Evolutionary conservation across 2,888 invertebrate species (phyloP), one percentile per base, ranked within the genome.

Genomic region (Himalopsyche japonica): DNA sequence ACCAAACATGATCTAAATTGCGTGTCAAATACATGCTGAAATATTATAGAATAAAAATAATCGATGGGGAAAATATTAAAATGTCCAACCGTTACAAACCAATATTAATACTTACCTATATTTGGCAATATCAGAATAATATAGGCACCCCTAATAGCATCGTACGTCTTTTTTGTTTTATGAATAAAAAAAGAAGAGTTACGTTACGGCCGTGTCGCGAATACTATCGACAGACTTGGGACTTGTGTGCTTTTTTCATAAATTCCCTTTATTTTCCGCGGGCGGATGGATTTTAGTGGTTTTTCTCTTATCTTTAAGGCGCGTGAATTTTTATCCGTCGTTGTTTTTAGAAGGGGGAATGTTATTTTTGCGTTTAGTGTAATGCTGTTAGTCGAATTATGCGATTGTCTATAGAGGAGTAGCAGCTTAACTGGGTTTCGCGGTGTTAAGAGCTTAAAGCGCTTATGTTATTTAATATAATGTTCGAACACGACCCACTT

Each of bases 121-220:
- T 57, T 20, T 20, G 4, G 10, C 24, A 24, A 43, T 57, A 20
- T 57, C 4, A 4, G 10, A 24, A 57, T 57, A 20, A 24, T n/a
- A 20, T 20, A 20, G 57, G 57, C 57, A 57, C 57, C 57, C 57
- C 57, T 57, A 57, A 57, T 57, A 57, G 57, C 57, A 57, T 20
- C 57, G 43, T 43, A 43, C 77, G 83, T 77, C 80, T 83, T 83
- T 83, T 84, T 82, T 81, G 82, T 86, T 86, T 86, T 86, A 86
- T 86, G 86, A 86, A 86, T 86, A 86, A 86, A 86, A 57, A 83
- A 80, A 78, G 78, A 43, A 81, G 37, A 79, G 43, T 30, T 32
- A 70, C 70, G 81, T 34, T 70, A n/a, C 70, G 80, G 48, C 70
- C 86, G 84, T 86, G 86, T 79, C 84, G 57, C 20, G 84, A 83